Evolutionary conservation across 2,113 vertebrate genomes (phyloP).

Genomic region (Sturnira hondurensis): DNA sequence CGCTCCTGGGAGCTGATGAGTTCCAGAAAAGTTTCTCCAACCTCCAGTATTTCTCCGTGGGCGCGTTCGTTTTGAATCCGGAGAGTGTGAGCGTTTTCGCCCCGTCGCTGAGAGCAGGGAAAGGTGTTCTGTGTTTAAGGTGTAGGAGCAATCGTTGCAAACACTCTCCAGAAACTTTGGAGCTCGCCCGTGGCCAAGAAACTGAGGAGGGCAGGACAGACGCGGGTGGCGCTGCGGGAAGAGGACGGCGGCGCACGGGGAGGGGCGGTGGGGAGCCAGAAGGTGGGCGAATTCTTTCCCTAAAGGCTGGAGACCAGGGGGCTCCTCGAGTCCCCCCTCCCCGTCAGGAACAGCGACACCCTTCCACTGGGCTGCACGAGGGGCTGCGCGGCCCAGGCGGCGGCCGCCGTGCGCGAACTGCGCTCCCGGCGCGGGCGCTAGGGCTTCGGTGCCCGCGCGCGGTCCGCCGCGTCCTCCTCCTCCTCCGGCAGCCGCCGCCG

Average conservation of each 20-base stretch:
- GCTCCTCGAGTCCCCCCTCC: background rate
- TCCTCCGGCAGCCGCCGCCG: background rate
- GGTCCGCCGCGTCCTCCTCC: conserved; percentile 12
- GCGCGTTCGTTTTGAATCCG: background rate
- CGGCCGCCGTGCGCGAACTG: background rate
- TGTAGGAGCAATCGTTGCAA: background rate
- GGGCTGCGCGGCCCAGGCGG: background rate
- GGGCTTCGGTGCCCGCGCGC: background rate
- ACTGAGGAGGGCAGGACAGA: background rate
- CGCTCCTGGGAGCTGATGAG: background rate
- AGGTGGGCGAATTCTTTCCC: background rate
- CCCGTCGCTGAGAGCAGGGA: background rate
- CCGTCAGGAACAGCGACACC: background rate
- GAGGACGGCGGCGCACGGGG: background rate
- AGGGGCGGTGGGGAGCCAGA: background rate
- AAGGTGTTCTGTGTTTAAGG: background rate
- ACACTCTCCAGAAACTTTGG: conserved; percentile 47
- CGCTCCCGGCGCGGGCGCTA: background rate
- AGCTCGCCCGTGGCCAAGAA: conserved; percentile 18
- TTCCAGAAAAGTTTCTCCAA: conserved; percentile 28
- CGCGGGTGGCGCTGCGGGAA: background rate
- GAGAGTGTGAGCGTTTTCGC: background rate
- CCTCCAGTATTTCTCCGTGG: background rate
- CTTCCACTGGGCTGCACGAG: background rate
- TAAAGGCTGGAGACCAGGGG: background rate